These are phyloP conservation scores for Lordiphosa mommai DNA, from an alignment of 1,140 invertebrate species.

Conservation along the genomic window DNA sequence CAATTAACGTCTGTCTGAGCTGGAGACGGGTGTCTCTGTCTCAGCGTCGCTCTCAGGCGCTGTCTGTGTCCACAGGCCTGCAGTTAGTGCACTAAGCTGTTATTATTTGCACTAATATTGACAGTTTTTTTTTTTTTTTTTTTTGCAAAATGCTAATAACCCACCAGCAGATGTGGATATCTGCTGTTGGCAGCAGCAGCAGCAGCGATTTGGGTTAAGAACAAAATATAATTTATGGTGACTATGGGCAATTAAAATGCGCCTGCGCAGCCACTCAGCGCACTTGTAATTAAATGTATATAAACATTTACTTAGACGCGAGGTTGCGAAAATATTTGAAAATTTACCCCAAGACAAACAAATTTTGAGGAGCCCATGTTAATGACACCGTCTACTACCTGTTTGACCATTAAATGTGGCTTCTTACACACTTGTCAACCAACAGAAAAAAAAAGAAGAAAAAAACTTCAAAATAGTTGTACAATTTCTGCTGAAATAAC, in stretches of 20 bases:
- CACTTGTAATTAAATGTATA: slow-evolving; percentile 74
- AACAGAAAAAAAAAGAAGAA: slow-evolving; percentile 37
- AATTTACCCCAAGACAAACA: slow-evolving; percentile 59
- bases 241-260: slow-evolving; percentile 65
- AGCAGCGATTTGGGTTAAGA: slow-evolving; percentile 68
- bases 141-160: slow-evolving; percentile 72
- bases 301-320: slow-evolving; percentile 68
- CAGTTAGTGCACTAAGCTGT: slow-evolving; percentile 63
- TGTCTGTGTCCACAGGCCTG: slow-evolving; percentile 9
- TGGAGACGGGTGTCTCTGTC: slow-evolving; percentile 14
- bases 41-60: background rate
- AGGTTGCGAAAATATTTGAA: slow-evolving; percentile 49
- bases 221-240: slow-evolving; percentile 56
- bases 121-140: slow-evolving; percentile 56
- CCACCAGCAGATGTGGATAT: slow-evolving; percentile 40
- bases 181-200: background rate
- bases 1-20: slow-evolving; percentile 62
- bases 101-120: slow-evolving; percentile 78
- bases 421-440: slow-evolving; percentile 43
- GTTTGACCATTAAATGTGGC: slow-evolving; percentile 46
- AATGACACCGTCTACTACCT: slow-evolving; percentile 61
- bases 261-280: slow-evolving; percentile 48
- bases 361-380: slow-evolving; percentile 26
- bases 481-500: slow-evolving; percentile 66
- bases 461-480: slow-evolving; percentile 59